Evolutionary conservation across 2,888 invertebrate species (phyloP).

Genomic region (Melinopterus prodromus): DNA sequence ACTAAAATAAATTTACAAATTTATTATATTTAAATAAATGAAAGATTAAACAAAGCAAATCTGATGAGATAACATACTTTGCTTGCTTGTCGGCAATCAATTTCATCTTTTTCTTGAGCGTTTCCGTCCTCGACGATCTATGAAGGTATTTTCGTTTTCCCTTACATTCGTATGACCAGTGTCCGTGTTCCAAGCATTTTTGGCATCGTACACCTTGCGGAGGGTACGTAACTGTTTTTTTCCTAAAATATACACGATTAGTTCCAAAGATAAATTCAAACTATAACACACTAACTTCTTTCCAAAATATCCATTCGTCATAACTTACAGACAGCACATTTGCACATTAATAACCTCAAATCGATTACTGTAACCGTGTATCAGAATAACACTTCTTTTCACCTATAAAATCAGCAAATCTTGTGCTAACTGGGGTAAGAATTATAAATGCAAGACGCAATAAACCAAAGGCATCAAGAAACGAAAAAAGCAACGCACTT

Average conservation of each 20-base stretch:
- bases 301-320: constrained; percentile 32
- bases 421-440: too few relatives aligned
- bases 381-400: not conserved
- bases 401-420: too few relatives aligned
- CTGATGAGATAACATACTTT: constrained; percentile 18
- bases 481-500: too few relatives aligned
- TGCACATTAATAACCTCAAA: not conserved
- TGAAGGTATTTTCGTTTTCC: constrained; percentile 89
- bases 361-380: not conserved
- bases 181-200: constrained; percentile 91
- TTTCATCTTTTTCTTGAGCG: constrained; percentile 75
- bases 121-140: constrained; percentile 83
- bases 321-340: not conserved
- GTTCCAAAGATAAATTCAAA: not conserved
- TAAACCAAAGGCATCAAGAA: too few relatives aligned
- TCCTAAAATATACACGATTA: constrained; percentile 58
- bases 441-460: too few relatives aligned
- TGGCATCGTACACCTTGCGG: constrained; percentile 83
- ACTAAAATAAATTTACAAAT: not conserved
- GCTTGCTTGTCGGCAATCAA: constrained; percentile 57
- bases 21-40: too few relatives aligned
- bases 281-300: constrained; percentile 33
- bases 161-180: constrained; percentile 95
- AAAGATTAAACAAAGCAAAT: too few relatives aligned
- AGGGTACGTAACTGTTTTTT: constrained; percentile 70